phyloP scores from a whole-genome alignment of 2,797 vertebrate genomes.

The Nannoperca obscura region DNA sequence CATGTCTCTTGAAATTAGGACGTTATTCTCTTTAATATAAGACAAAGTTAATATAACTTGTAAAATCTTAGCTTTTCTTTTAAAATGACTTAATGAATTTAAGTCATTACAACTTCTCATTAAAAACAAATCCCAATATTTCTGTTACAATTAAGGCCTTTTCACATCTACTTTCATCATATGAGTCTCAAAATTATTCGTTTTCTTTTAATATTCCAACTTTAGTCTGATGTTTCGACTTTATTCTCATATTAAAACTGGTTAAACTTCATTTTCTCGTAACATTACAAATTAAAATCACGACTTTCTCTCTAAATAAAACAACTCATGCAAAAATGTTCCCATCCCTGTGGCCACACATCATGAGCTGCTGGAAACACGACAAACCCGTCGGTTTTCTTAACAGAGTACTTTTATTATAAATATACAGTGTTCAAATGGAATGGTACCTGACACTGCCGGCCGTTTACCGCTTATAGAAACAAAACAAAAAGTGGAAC shows the following conservation, averaged over 20 bases:
- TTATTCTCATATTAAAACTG: neutral
- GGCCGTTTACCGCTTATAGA: slow-evolving; percentile 55
- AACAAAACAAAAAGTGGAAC: slow-evolving; percentile 32
- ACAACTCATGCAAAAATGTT: too few relatives aligned
- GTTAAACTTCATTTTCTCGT: too few relatives aligned
- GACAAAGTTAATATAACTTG: too few relatives aligned
- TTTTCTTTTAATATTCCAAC: neutral
- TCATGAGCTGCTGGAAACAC: neutral
- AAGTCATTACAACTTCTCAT: too few relatives aligned
- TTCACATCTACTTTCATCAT: neutral
- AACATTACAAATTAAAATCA: too few relatives aligned
- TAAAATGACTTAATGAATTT: neutral
- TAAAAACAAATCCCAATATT: too few relatives aligned
- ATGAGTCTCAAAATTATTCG: neutral
- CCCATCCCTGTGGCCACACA: neutral
- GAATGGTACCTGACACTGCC: slow-evolving; percentile 81
- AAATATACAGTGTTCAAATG: slow-evolving; percentile 89
- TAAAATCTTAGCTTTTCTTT: neutral
- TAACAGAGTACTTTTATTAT: slow-evolving; percentile 84
- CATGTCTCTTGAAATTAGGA: too few relatives aligned
- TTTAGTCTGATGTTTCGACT: too few relatives aligned
- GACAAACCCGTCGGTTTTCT: slow-evolving; percentile 8
- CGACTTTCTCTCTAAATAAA: neutral
- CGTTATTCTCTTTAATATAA: too few relatives aligned
- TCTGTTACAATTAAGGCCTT: too few relatives aligned